Percentiles rank a stretch among this genome's conserved stretches.
Conservation (phyloP, 2,888 invertebrate species). For the Orthosia gracilis region DNA sequence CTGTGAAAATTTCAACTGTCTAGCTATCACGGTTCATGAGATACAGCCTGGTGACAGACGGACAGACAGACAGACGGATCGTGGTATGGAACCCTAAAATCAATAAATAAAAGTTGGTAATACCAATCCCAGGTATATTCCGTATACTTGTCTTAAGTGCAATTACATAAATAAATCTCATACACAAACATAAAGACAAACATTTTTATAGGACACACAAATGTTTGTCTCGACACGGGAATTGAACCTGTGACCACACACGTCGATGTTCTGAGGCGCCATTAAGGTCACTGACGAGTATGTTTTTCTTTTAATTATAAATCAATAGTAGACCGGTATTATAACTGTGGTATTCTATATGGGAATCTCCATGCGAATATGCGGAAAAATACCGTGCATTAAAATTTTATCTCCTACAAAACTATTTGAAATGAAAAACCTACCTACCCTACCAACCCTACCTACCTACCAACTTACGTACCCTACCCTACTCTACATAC, state of each 20-base stretch:
- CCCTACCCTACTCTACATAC: too few species aligned
- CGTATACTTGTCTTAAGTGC: background rate
- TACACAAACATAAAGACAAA: constrained; percentile 19
- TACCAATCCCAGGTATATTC: too few species aligned
- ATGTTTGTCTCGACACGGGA: constrained; percentile 53
- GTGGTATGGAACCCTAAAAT: too few species aligned
- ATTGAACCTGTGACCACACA: constrained; percentile 11
- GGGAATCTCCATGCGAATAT: constrained; percentile 8
- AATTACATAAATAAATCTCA: constrained; percentile 26
- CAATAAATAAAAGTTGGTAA: too few species aligned
- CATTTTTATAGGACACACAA: constrained; percentile 26
- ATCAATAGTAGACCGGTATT: constrained; percentile 32
- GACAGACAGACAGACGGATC: too few species aligned
- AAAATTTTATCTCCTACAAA: background rate
- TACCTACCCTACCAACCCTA: too few species aligned
- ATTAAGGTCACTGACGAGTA: constrained; percentile 27
- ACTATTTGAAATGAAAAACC: too few species aligned
- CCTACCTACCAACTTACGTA: too few species aligned
- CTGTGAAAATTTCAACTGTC: too few species aligned
- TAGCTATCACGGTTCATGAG: too few species aligned
- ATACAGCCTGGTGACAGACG: too few species aligned
- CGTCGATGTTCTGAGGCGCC: constrained; percentile 8
- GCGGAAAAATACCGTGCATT: background rate
- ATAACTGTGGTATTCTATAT: background rate
- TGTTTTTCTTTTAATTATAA: constrained; percentile 43